Evolutionary conservation across 1,140 invertebrate species (phyloP).

Genomic region (Euura lappo): DNA sequence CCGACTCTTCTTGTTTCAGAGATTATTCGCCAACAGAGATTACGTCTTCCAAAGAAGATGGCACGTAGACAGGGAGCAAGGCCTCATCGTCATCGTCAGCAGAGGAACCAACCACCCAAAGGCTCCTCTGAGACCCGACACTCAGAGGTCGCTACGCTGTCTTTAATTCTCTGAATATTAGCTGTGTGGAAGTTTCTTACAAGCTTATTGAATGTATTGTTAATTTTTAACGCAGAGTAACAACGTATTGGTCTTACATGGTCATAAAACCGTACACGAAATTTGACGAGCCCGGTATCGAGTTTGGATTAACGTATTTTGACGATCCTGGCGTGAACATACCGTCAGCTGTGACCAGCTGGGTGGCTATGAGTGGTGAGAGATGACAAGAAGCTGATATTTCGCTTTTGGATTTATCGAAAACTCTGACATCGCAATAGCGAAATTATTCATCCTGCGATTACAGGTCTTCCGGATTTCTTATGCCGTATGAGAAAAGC

Average conservation of each 20-base stretch:
- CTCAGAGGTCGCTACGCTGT: constrained; percentile 55
- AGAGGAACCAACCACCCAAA: constrained; percentile 67
- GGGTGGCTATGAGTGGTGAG: constrained; percentile 65
- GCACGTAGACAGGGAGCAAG: constrained; percentile 62
- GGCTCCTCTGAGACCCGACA: constrained; percentile 63
- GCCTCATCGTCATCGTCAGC: constrained; percentile 68
- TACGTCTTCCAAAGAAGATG: constrained; percentile 85
- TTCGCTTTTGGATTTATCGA: neutral
- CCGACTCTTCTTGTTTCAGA: constrained; percentile 57
- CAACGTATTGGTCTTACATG: constrained; percentile 86
- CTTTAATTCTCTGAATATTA: constrained; percentile 4
- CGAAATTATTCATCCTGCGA: neutral
- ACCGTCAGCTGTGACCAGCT: constrained; percentile 68
- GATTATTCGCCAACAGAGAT: constrained; percentile 83
- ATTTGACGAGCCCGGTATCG: constrained; percentile 74
- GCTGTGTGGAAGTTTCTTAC: neutral
- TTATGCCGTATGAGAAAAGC: constrained; percentile 59
- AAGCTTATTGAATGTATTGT: neutral
- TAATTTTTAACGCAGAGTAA: constrained; percentile 61
- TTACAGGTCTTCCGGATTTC: constrained; percentile 52
- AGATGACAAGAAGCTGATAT: constrained; percentile 9
- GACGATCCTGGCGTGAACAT: constrained; percentile 83
- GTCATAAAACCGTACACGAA: constrained; percentile 76
- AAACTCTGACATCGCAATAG: neutral
- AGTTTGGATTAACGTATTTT: constrained; percentile 87